Conservation (phyloP, 2,113 vertebrate species). For the Cranoglanis bouderius region DNA sequence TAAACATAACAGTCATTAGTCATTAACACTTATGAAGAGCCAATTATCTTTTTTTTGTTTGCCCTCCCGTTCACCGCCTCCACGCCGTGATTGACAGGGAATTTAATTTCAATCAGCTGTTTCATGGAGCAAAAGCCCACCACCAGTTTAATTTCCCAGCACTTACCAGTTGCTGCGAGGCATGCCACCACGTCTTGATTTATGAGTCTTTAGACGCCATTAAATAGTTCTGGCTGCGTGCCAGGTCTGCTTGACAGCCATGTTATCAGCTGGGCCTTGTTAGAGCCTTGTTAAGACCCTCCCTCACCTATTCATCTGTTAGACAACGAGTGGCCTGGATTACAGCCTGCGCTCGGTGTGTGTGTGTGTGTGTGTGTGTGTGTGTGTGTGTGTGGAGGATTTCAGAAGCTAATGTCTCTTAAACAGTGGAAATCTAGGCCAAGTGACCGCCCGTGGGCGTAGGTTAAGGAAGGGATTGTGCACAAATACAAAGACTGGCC, state of each 20-base stretch:
- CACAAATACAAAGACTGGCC: constrained; percentile 47
- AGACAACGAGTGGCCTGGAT: constrained; percentile 42
- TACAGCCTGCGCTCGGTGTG: neutral
- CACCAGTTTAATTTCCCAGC: constrained; percentile 54
- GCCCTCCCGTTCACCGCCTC: constrained; percentile 27
- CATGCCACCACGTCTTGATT: constrained; percentile 43
- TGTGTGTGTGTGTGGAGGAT: constrained; percentile 3
- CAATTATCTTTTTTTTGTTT: neutral
- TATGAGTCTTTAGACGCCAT: constrained; percentile 48
- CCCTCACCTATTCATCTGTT: constrained; percentile 41
- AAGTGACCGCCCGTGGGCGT: constrained; percentile 58
- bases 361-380: constrained; percentile 18
- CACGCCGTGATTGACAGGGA: constrained; percentile 38
- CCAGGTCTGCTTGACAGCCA: constrained; percentile 30
- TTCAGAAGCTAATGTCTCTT: constrained; percentile 39
- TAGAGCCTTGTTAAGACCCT: constrained; percentile 40
- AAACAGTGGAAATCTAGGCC: constrained; percentile 67
- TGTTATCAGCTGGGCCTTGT: constrained; percentile 33
- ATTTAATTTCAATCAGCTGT: constrained; percentile 51
- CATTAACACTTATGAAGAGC: constrained; percentile 15
- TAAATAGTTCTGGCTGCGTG: constrained; percentile 44
- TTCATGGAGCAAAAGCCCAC: constrained; percentile 42
- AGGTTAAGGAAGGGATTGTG: constrained; percentile 66
- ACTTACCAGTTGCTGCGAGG: constrained; percentile 51
- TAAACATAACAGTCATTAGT: neutral